Conservation (phyloP, 2,797 vertebrate genomes). For the Clarias laeviceps region DNA sequence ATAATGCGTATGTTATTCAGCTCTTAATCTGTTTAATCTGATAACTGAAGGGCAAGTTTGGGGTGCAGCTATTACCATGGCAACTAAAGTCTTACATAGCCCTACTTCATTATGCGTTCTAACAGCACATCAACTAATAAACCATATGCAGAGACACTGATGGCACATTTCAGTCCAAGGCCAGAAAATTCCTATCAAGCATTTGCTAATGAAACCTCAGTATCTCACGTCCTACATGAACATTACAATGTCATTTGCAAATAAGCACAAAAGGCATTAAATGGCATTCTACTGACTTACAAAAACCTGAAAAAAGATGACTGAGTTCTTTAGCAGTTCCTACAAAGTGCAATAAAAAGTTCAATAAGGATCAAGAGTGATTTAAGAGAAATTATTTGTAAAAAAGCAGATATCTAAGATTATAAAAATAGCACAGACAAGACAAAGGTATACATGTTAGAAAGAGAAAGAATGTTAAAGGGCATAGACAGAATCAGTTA, state of each 20-base stretch:
- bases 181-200: slow-evolving; percentile 35
- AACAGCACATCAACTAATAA: slow-evolving; percentile 33
- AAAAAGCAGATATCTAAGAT: slow-evolving; percentile 73
- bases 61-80: slow-evolving; percentile 51
- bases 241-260: slow-evolving; percentile 37
- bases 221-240: slow-evolving; percentile 26
- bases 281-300: slow-evolving; percentile 70
- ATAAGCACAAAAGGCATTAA: slow-evolving; percentile 46
- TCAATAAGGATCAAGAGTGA: slow-evolving; percentile 72
- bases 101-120: slow-evolving; percentile 35
- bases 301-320: slow-evolving; percentile 60
- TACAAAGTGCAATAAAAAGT: slow-evolving; percentile 75
- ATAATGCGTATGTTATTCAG: slow-evolving; percentile 30
- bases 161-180: slow-evolving; percentile 22
- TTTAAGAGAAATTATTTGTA: slow-evolving; percentile 60
- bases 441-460: slow-evolving; percentile 28
- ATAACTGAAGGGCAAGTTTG: slow-evolving; percentile 37
- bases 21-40: slow-evolving; percentile 44
- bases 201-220: slow-evolving; percentile 29
- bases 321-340: slow-evolving; percentile 61
- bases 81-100: slow-evolving; percentile 51
- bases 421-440: slow-evolving; percentile 59
- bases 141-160: slow-evolving; percentile 40
- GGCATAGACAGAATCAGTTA: slow-evolving; percentile 19
- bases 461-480: slow-evolving; percentile 24